phyloP scores from a whole-genome alignment of 1,140 invertebrate genomes.

The Wasmannia auropunctata region DNA sequence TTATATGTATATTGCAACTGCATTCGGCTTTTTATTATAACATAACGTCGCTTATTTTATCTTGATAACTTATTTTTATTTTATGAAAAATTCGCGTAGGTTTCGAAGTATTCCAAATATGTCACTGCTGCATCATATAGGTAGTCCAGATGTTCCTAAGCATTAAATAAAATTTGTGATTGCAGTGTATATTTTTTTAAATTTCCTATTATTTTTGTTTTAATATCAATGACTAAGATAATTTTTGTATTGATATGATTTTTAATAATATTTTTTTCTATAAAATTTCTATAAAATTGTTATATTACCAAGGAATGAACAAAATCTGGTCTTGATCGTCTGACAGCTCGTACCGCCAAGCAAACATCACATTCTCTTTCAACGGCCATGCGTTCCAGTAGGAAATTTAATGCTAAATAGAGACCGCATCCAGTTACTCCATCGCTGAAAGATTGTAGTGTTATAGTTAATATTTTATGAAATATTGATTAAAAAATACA shows the following conservation, averaged over 20 bases:
- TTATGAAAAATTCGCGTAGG: constrained; percentile 77
- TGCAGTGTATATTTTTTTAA: background rate
- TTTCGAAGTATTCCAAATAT: constrained; percentile 76
- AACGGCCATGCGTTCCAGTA: constrained; percentile 71
- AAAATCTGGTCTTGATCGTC: constrained; percentile 69
- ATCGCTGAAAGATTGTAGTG: constrained; percentile 55
- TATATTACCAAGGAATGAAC: constrained; percentile 69
- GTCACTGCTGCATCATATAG: constrained; percentile 74
- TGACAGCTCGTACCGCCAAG: constrained; percentile 66
- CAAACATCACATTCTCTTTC: constrained; percentile 75
- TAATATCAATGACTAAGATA: background rate
- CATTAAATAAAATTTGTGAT: constrained; percentile 18
- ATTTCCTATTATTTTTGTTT: background rate
- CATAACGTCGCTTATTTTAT: background rate
- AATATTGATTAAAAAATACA: background rate
- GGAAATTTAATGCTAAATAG: constrained; percentile 71
- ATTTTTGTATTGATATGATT: background rate
- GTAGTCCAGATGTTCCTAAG: constrained; percentile 78
- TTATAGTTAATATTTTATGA: background rate
- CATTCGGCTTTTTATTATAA: background rate
- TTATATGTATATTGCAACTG: background rate
- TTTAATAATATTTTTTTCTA: background rate
- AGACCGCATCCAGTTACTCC: constrained; percentile 72
- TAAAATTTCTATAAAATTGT: background rate
- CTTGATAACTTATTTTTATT: background rate